Evolutionary conservation across 2,888 invertebrate genomes (phyloP), one percentile per base, ranked within the genome.

Genomic region (Bibio marci): DNA sequence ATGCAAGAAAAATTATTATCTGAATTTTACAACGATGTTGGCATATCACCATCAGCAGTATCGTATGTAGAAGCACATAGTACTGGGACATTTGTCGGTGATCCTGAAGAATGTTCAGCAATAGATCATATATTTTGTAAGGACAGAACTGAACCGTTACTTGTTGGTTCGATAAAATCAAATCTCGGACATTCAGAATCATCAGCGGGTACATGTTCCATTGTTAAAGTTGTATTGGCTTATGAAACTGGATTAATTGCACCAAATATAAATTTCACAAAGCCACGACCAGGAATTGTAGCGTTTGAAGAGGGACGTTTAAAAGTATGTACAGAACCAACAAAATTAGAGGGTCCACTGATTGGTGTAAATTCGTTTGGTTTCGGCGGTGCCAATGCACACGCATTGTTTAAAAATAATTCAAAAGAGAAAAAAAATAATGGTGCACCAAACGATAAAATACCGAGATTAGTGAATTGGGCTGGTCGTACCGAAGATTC

Each of bases 151-250:
- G 75, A 71, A 0, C 80, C 92, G 0, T 67, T 92, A 1, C 62
- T 73, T 36, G 80, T 95, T 42, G 94, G 94, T 2, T 87, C 92
- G 0, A 76, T 91, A 26, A 95, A 95, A 56, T 90, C 91, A 0
- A 95, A 92, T 59, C 69, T 92, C 57, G 95, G 95, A 0, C 95
- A 95, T 59, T 73, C 85, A 1, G 95, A 95, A 55, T 81, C 91
- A 1, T 74, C 76, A 2, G 82, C 85, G 5, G 83, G 88, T 8
- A 64, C 90, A 2, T 85, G 85, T 48, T 80, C 86, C 0, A 57
- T 91, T 43, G 73, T 80, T 1, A 91, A 91, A 67, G 81, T 76
- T 46, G 54, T 85, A 36, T 70, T 88, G 36, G 79, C 83, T 0
- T 85, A 90, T 68, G 80, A 87, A 52, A 73, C 72, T 4, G 80